phyloP scores from a whole-genome alignment of 2,888 invertebrate species.

The Punctoribates punctum region DNA sequence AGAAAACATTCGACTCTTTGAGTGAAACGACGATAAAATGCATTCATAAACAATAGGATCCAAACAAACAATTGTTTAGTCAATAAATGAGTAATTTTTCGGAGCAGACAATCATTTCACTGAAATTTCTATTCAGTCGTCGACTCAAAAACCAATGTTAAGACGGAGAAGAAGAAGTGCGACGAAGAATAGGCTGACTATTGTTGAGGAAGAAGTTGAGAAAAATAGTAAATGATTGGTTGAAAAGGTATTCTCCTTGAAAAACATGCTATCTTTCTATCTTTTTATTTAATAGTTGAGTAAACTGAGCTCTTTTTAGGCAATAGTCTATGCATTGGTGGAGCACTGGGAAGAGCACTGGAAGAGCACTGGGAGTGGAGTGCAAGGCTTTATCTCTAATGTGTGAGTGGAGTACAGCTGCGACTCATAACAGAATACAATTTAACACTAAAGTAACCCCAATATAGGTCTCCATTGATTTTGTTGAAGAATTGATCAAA shows the following conservation, averaged over 20 bases:
- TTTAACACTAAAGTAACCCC: background rate
- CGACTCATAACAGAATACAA: slow-evolving; percentile 18
- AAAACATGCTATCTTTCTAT: background rate
- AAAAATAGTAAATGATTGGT: background rate
- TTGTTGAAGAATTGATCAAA: slow-evolving; percentile 17
- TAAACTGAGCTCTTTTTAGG: too few relatives aligned
- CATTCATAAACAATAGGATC: background rate
- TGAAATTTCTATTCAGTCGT: background rate
- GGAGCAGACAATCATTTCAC: background rate
- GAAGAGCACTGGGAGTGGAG: too few relatives aligned
- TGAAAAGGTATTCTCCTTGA: background rate
- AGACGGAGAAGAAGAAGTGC: background rate
- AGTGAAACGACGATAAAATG: background rate
- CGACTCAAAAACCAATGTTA: background rate
- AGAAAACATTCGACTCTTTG: background rate
- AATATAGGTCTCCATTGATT: slow-evolving; percentile 22
- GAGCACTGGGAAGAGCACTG: too few relatives aligned
- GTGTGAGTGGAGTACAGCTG: background rate
- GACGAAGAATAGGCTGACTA: background rate
- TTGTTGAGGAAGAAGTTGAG: background rate
- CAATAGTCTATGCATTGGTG: too few relatives aligned
- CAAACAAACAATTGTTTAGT: background rate
- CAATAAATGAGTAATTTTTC: background rate
- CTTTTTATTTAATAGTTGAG: too few relatives aligned
- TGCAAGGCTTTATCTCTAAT: background rate